phyloP scores from a whole-genome alignment of 2,888 invertebrate genomes.

The Stegana nigrithorax region DNA sequence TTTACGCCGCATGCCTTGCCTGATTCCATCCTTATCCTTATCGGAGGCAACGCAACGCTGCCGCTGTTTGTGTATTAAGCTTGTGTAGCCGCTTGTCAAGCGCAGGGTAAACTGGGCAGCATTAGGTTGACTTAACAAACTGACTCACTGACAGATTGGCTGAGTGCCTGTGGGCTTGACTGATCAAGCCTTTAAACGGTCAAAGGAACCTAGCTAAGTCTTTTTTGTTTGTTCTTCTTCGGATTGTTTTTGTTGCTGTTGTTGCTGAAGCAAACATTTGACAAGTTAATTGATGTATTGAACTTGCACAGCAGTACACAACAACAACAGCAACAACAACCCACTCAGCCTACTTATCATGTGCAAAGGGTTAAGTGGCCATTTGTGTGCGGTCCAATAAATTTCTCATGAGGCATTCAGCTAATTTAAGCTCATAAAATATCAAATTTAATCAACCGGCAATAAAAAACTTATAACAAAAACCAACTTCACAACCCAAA shows the following conservation, averaged over 20 bases:
- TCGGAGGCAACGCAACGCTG: no score
- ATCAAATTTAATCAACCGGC: constrained; percentile 37
- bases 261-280: neutral
- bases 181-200: constrained; percentile 41
- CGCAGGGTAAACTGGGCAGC: neutral
- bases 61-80: neutral
- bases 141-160: no score
- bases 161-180: constrained; percentile 34
- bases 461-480: no score
- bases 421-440: constrained; percentile 42
- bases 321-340: neutral
- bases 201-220: constrained; percentile 44
- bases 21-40: neutral
- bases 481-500: no score
- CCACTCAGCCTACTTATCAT: neutral
- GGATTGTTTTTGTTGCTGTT: neutral
- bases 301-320: neutral
- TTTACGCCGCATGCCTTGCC: constrained; percentile 36
- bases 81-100: constrained; percentile 1
- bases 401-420: constrained; percentile 27
- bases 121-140: no score
- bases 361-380: constrained; percentile 48
- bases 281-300: constrained; percentile 46
- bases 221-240: no score
- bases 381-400: constrained; percentile 47